Conservation (phyloP, 2,797 vertebrate species). For the Rhynchotus rufescens region DNA sequence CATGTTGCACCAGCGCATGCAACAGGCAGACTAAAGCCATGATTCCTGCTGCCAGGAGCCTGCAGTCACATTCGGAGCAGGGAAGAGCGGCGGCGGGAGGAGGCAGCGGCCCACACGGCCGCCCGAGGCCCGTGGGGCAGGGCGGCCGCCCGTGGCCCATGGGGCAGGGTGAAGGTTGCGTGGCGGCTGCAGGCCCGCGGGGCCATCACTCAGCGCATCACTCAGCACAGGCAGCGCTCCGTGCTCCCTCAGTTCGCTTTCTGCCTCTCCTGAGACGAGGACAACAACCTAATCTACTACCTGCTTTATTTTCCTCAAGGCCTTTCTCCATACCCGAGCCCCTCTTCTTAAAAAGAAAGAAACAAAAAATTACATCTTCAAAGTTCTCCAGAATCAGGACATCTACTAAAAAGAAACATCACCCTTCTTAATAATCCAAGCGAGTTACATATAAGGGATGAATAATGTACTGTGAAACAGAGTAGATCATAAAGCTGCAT, state of each 20-base stretch:
- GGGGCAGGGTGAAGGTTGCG: fast-evolving
- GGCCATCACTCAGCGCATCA: fast-evolving
- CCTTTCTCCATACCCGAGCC: not conserved
- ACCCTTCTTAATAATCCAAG: conserved; percentile 40
- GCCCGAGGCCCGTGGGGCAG: not conserved
- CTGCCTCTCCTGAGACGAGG: not conserved
- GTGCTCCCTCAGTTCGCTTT: not conserved
- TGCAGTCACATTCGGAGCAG: fast-evolving
- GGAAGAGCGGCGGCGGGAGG: not conserved
- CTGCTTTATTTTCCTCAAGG: not conserved
- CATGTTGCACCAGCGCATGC: not conserved
- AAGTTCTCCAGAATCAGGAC: not conserved
- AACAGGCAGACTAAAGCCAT: fast-evolving
- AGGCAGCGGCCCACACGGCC: not conserved
- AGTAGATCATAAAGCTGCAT: conserved; percentile 6
- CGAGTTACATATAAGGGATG: conserved; percentile 27
- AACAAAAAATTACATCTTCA: not conserved
- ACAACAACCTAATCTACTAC: fast-evolving
- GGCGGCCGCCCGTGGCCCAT: no score
- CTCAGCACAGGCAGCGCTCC: no score
- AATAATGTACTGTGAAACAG: conserved; percentile 36
- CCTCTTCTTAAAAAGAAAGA: not conserved
- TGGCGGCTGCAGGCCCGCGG: no score
- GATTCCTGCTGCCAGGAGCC: not conserved
- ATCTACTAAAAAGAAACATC: conserved; percentile 22